phyloP scores from a whole-genome alignment of 2,888 invertebrate species.

The Sinohyriopsis cumingii region DNA sequence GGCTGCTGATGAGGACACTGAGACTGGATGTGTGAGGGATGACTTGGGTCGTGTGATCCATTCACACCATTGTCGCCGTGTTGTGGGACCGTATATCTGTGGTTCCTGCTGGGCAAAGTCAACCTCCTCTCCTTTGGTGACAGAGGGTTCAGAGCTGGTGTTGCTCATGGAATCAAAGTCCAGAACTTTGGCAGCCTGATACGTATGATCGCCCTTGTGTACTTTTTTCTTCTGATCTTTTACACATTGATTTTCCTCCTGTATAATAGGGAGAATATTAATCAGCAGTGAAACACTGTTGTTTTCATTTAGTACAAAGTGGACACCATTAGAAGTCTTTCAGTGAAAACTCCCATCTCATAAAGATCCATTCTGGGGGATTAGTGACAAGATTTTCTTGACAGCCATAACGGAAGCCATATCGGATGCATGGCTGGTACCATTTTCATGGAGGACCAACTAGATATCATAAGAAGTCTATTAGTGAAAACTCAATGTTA shows the following conservation, averaged over 20 bases:
- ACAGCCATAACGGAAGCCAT: too few relatives aligned
- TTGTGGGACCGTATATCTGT: constrained; percentile 79
- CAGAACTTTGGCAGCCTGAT: constrained; percentile 52
- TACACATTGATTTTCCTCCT: constrained; percentile 6
- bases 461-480: too few relatives aligned
- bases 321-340: too few relatives aligned
- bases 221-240: constrained; percentile 10
- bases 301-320: too few relatives aligned
- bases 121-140: constrained; percentile 21
- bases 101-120: constrained; percentile 48
- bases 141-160: constrained; percentile 49
- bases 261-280: neutral
- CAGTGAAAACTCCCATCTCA: too few relatives aligned
- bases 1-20: constrained; percentile 5
- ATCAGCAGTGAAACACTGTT: too few relatives aligned
- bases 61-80: constrained; percentile 84
- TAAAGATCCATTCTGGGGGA: too few relatives aligned
- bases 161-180: constrained; percentile 66
- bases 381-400: too few relatives aligned
- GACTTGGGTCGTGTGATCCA: constrained; percentile 73
- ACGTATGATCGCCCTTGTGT: constrained; percentile 22
- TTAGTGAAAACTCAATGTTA: too few relatives aligned
- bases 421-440: too few relatives aligned
- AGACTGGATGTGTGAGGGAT: constrained; percentile 19
- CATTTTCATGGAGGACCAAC: too few relatives aligned